Evolutionary conservation across 2,797 vertebrate species (phyloP).

Genomic region (Cygnus olor): DNA sequence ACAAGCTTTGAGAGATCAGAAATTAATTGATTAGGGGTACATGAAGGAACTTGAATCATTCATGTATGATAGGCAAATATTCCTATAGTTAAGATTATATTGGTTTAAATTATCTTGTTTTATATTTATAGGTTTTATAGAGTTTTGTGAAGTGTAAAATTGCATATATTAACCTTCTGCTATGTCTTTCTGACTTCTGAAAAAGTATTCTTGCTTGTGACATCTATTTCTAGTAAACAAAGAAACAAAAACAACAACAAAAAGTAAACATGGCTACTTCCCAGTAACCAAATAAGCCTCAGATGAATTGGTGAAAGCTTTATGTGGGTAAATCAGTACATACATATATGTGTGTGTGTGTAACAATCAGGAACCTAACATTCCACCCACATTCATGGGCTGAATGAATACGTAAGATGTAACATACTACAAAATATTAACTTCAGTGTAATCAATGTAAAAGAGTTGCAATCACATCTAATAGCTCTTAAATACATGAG

Average conservation of each 20-base stretch:
- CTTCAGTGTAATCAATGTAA: not conserved
- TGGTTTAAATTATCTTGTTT: slow-evolving; percentile 77
- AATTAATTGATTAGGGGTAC: slow-evolving; percentile 62
- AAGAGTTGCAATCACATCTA: not conserved
- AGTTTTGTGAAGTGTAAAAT: slow-evolving; percentile 77
- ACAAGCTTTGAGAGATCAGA: slow-evolving; percentile 58
- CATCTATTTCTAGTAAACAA: slow-evolving; percentile 21
- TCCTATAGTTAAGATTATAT: slow-evolving; percentile 73
- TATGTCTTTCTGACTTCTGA: slow-evolving; percentile 59
- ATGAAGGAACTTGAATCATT: slow-evolving; percentile 62
- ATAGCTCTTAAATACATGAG: not conserved
- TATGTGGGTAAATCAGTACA: not conserved
- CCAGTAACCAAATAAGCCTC: not conserved
- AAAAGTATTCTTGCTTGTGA: slow-evolving; percentile 42
- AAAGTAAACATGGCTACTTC: not conserved
- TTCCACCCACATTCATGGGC: not conserved
- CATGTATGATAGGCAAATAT: slow-evolving; percentile 60
- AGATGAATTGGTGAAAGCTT: not conserved
- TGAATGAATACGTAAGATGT: not conserved
- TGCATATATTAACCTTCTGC: slow-evolving; percentile 71
- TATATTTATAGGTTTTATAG: slow-evolving; percentile 73
- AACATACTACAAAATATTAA: not conserved
- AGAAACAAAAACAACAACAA: not conserved
- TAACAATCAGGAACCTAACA: not conserved
- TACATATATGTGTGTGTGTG: too few species aligned